These are phyloP conservation scores for Zaprionus davidi DNA, from an alignment of 1,140 invertebrate species.

Conservation along the genomic window DNA sequence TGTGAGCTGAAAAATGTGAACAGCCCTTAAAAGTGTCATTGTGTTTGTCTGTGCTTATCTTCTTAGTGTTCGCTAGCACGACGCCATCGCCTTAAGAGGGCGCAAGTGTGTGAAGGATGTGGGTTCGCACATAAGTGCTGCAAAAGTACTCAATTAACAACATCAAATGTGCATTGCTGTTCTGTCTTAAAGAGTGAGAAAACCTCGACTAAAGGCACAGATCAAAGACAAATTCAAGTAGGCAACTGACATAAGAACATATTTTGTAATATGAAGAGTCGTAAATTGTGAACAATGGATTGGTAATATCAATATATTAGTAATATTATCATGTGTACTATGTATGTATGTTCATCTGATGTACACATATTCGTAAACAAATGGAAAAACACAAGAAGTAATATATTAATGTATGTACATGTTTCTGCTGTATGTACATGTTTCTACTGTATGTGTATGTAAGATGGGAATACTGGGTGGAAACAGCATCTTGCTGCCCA, in stretches of 20 bases:
- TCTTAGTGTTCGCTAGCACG: slow-evolving; percentile 40
- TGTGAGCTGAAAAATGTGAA: slow-evolving; percentile 60
- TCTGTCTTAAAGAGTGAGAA: slow-evolving; percentile 46
- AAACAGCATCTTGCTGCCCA: no score
- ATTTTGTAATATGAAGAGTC: not conserved
- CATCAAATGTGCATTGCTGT: slow-evolving; percentile 74
- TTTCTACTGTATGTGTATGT: no score
- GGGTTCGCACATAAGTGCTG: slow-evolving; percentile 50
- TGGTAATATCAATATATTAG: no score
- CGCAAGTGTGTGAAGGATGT: slow-evolving; percentile 12
- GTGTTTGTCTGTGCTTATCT: slow-evolving; percentile 62
- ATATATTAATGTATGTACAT: no score
- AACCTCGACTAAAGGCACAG: slow-evolving; percentile 39
- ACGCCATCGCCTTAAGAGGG: not conserved
- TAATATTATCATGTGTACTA: no score
- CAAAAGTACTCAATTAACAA: slow-evolving; percentile 79
- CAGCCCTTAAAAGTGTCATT: slow-evolving; percentile 70
- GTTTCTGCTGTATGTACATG: no score
- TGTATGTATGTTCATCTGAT: no score
- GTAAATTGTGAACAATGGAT: no score
- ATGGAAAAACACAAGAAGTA: no score
- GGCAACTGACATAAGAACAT: not conserved
- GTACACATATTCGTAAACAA: no score
- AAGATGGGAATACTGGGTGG: no score
- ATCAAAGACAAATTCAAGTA: slow-evolving; percentile 65